Base-by-base conservation (phyloP, 2,797 vertebrate species). In the Cossypha niveicapilla region DNA sequence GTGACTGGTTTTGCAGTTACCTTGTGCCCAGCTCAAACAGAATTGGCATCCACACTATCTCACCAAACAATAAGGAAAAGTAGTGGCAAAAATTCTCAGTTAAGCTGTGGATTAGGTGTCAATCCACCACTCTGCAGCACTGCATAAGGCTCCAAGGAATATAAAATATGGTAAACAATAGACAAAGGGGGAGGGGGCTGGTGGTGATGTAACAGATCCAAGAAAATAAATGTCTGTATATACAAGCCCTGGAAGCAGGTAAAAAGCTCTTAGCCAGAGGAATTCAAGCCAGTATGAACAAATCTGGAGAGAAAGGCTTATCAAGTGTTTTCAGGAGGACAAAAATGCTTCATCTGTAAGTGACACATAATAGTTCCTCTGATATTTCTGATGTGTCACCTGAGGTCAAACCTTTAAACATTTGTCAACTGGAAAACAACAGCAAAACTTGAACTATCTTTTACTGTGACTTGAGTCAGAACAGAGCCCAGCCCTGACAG, bases 401-500 rank as follows among this genome's bases (percentile, higher is more conserved):
- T 12, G 50, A 89, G 62, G 51, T 75, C 56, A 85, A 91, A 65
- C 9, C 45, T 66, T 72, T 62, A 50, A 67, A 81, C 61, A 54
- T 42, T 41, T 80, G 8, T 86, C 60, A 92, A 88, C 17, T 63
- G 72, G 63, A 67, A 37, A 37, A 71, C 77, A 95, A 87, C 58
- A 85, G 63, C 35, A 88, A 85, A 85, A 70, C 47, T 66, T 87
- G 60, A 86, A 47, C 47, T 58, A 25, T 83, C 39, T 90, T 81
- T 76, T 92, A 50, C 9, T 3, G 2, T 50, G n/a, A 57, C 60
- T 89, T 80, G 75, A 93, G 72, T 61, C 77, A 95, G 92, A 95
- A 50, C 28, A 65, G 50, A 94, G 61, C 67, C 81, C 75, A 77
- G 75, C 47, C 78, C 63, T 84, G 81, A 90, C 25, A 96, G 85